Conservation (phyloP, 2,113 vertebrate species). For the Sigmodon hispidus region DNA sequence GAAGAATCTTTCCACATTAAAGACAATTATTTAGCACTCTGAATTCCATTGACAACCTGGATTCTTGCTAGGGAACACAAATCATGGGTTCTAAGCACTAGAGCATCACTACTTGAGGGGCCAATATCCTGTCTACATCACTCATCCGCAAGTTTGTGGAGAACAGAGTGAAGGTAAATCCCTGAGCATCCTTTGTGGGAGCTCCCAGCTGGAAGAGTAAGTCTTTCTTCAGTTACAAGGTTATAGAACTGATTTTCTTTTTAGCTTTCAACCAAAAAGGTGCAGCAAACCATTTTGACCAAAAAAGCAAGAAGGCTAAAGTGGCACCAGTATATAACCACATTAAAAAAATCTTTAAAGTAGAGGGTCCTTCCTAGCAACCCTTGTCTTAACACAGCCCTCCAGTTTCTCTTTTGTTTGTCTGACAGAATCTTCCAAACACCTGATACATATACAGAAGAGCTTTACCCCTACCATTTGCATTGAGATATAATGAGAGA, state of each 20-base stretch:
- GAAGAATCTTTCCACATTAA: background rate
- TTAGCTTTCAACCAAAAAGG: background rate
- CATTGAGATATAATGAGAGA: background rate
- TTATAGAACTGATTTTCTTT: conserved; percentile 14
- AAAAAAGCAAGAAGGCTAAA: background rate
- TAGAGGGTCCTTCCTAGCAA: background rate
- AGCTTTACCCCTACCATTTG: background rate
- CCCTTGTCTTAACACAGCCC: background rate
- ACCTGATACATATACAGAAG: background rate
- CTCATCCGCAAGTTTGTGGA: background rate
- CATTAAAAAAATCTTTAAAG: background rate
- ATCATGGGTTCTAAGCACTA: background rate
- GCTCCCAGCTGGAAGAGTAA: background rate
- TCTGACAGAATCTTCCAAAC: conserved; percentile 8
- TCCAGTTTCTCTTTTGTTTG: conserved; percentile 23
- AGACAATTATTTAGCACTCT: background rate
- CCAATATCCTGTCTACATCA: background rate
- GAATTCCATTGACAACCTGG: background rate
- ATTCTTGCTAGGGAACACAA: background rate
- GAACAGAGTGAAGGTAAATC: background rate
- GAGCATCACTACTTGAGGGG: background rate
- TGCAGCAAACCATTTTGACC: conserved; percentile 5
- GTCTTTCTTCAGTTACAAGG: conserved; percentile 12
- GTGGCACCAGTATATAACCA: background rate
- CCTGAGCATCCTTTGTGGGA: background rate